Evolutionary conservation across 2,888 invertebrate species (phyloP).

Genomic region (Callosobruchus maculatus): DNA sequence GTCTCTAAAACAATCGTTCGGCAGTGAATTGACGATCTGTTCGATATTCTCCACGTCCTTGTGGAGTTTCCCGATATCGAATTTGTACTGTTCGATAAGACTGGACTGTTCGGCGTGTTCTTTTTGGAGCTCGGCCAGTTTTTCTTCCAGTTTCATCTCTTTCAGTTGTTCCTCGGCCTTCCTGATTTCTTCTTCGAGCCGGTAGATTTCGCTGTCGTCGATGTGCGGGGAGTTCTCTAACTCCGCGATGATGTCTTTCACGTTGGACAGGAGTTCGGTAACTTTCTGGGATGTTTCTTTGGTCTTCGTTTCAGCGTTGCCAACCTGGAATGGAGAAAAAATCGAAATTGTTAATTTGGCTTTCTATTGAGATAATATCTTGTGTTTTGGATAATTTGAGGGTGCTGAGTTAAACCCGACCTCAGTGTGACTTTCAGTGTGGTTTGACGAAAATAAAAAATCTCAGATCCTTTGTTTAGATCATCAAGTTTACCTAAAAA

Average conservation of each 20-base stretch:
- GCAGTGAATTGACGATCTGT: constrained; percentile 76
- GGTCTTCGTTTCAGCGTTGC: constrained; percentile 82
- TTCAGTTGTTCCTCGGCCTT: constrained; percentile 68
- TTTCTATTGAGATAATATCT: no score
- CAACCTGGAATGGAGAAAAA: constrained; percentile 59
- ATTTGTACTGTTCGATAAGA: constrained; percentile 76
- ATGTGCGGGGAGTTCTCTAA: constrained; percentile 71
- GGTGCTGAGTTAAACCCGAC: no score
- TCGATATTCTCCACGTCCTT: constrained; percentile 80
- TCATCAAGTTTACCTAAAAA: no score
- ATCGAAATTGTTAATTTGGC: no score
- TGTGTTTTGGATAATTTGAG: no score
- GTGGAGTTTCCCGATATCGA: constrained; percentile 68
- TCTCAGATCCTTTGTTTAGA: no score
- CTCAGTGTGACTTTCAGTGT: no score
- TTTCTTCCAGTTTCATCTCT: constrained; percentile 70
- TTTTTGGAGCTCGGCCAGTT: constrained; percentile 68
- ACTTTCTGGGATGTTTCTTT: constrained; percentile 79
- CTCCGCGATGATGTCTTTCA: constrained; percentile 74
- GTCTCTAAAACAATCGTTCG: constrained; percentile 75
- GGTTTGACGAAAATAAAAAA: no score
- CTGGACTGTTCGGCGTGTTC: constrained; percentile 55
- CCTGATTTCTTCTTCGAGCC: constrained; percentile 58
- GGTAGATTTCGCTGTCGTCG: constrained; percentile 63
- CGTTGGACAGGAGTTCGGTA: constrained; percentile 71